phyloP scores from a whole-genome alignment of 92 coral and sea anemone genomes.

The Epizoanthus fatuus region DNA sequence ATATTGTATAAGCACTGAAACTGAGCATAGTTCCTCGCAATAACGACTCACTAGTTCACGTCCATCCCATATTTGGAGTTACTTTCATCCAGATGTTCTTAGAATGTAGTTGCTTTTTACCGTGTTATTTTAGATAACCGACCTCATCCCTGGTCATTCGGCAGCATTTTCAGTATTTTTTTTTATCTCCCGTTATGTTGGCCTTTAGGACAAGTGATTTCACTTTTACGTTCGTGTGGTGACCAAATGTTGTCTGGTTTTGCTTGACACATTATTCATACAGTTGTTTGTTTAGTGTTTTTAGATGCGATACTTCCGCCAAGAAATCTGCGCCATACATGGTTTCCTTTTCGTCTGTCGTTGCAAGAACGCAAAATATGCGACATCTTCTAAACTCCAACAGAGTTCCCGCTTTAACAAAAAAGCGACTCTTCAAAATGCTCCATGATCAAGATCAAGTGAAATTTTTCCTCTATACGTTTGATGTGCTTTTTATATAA shows the following conservation, averaged over 20 bases:
- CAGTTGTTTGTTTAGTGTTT: conserved; percentile 6
- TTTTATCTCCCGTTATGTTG: neutral
- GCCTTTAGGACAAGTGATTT: neutral
- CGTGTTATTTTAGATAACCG: no score
- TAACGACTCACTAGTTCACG: no score
- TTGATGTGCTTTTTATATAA: conserved; percentile 6
- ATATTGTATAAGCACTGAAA: no score
- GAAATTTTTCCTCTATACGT: conserved; percentile 25
- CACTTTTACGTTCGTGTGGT: neutral
- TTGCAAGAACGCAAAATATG: conserved; percentile 24
- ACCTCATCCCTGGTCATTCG: no score
- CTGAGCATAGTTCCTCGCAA: no score
- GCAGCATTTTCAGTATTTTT: no score
- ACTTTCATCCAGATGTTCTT: no score
- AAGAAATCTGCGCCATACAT: neutral
- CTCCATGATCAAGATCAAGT: conserved; percentile 39
- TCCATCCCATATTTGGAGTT: no score
- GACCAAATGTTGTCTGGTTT: neutral
- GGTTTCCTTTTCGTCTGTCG: neutral
- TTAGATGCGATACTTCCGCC: conserved; percentile 7
- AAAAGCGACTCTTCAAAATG: conserved; percentile 48
- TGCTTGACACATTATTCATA: neutral
- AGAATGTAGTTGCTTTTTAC: no score
- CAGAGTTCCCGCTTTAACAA: conserved; percentile 39
- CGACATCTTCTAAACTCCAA: conserved; percentile 56